Evolutionary conservation across 2,888 invertebrate genomes (phyloP).

Genomic region (Cerastis leucographa): DNA sequence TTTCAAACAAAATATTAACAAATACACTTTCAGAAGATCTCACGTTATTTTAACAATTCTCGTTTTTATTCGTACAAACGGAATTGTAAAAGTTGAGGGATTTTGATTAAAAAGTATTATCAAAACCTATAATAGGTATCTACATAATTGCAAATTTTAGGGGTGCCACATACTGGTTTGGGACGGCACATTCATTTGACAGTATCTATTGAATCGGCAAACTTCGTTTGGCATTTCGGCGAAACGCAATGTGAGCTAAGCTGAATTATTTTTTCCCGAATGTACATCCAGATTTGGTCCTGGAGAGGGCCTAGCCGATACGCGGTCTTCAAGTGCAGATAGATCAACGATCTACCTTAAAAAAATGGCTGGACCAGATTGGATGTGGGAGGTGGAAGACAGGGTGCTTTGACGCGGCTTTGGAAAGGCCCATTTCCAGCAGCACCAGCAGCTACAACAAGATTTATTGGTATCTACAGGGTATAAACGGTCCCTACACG

Average conservation of each 20-base stretch:
- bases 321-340: background rate
- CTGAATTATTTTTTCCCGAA: background rate
- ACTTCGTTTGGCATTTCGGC: background rate
- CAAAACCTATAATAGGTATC: background rate
- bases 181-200: background rate
- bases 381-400: background rate
- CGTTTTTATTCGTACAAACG: conserved; percentile 32
- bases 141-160: background rate
- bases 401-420: background rate
- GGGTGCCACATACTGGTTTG: background rate
- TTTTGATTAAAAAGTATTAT: conserved; percentile 18
- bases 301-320: background rate
- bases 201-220: background rate
- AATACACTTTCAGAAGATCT: conserved; percentile 28
- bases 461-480: background rate
- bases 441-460: background rate
- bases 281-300: background rate
- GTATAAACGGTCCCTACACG: no score
- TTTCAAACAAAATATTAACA: conserved; percentile 46
- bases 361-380: background rate
- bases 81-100: conserved; percentile 16
- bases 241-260: background rate
- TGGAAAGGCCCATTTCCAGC: background rate
- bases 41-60: conserved; percentile 36
- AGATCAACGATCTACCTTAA: background rate